Conservation (phyloP, 2,888 invertebrate genomes). For the Scaptomyza reducta region DNA sequence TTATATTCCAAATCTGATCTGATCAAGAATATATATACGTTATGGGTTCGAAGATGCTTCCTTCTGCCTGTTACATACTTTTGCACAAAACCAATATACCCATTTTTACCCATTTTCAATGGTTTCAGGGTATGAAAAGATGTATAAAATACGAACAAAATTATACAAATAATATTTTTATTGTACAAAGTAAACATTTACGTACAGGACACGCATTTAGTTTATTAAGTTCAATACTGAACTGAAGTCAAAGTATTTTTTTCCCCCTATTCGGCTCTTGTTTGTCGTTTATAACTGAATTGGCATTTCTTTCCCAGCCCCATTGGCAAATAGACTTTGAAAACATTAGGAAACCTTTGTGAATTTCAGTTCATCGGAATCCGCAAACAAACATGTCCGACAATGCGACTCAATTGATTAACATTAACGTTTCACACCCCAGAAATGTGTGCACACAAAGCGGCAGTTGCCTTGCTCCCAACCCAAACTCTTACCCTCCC, state of each 20-base stretch:
- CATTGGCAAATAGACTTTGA: neutral
- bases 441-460: slow-evolving; percentile 32
- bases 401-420: slow-evolving; percentile 11
- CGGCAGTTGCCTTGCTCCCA: neutral
- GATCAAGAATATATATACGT: too few relatives aligned
- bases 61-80: too few relatives aligned
- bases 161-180: neutral
- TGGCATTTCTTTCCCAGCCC: neutral
- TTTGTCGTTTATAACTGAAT: neutral
- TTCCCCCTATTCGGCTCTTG: too few relatives aligned
- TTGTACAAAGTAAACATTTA: too few relatives aligned
- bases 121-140: too few relatives aligned
- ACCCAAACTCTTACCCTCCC: neutral
- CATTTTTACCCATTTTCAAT: too few relatives aligned
- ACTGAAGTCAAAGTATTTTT: neutral
- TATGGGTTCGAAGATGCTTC: too few relatives aligned
- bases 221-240: too few relatives aligned
- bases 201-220: too few relatives aligned
- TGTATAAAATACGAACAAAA: too few relatives aligned
- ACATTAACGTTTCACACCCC: slow-evolving; percentile 45
- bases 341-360: neutral
- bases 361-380: neutral
- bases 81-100: too few relatives aligned
- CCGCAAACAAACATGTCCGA: neutral
- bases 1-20: too few relatives aligned